These are phyloP conservation scores for Pantherophis alleghaniensis DNA, from an alignment of 2,797 vertebrate genomes.

Conservation along the genomic window DNA sequence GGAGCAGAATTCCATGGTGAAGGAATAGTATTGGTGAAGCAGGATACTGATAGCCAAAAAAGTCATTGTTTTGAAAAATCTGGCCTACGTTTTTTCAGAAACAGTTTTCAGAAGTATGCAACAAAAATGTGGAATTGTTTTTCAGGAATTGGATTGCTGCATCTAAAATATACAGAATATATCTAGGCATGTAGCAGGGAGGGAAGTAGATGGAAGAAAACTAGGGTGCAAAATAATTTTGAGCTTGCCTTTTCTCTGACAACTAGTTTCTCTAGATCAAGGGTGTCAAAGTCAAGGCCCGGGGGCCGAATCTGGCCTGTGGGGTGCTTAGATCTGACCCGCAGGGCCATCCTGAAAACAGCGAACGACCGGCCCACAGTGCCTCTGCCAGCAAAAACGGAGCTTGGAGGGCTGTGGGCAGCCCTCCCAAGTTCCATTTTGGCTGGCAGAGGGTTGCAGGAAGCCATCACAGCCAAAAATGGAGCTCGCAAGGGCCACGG, in stretches of 20 bases:
- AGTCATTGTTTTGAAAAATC: neutral
- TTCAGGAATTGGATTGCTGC: neutral
- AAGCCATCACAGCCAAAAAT: no score
- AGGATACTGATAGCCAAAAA: neutral
- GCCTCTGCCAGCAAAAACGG: no score
- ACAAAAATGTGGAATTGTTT: neutral
- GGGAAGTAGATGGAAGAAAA: no score
- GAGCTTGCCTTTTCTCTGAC: neutral
- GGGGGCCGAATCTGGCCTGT: no score
- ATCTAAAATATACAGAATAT: neutral
- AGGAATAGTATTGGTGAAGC: neutral
- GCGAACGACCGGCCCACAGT: no score
- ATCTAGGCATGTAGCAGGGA: neutral
- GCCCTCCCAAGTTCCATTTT: no score
- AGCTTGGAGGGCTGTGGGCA: no score
- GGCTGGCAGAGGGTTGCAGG: no score
- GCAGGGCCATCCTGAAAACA: no score
- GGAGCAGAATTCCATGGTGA: neutral
- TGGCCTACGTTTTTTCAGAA: neutral
- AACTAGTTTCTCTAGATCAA: neutral
- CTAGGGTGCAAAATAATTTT: neutral
- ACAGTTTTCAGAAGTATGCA: neutral
- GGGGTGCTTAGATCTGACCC: no score
- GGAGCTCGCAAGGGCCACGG: no score
- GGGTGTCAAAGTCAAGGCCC: no score